Conservation (phyloP, 2,797 vertebrate species). For the Typhlichthys subterraneus region DNA sequence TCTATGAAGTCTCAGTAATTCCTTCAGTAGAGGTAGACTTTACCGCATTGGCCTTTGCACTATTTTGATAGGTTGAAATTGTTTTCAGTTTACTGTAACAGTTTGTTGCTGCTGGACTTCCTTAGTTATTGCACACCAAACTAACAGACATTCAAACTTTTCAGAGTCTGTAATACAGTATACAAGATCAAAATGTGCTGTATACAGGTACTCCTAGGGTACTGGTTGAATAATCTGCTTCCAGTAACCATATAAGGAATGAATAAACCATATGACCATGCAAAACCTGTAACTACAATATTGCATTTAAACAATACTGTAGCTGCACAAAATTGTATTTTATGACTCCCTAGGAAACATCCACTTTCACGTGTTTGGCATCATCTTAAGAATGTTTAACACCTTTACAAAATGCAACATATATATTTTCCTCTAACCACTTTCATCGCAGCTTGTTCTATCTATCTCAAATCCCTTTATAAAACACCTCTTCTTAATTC, state of each 20-base stretch:
- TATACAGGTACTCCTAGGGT: neutral
- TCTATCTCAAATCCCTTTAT: neutral
- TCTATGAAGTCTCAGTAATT: constrained; percentile 16
- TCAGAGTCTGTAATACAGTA: neutral
- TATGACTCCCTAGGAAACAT: too few relatives aligned
- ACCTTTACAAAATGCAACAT: too few relatives aligned
- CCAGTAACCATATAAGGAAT: neutral
- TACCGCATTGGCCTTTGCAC: constrained; percentile 1
- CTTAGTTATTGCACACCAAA: neutral
- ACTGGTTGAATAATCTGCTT: neutral
- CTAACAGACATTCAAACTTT: neutral
- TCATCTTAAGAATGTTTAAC: too few relatives aligned
- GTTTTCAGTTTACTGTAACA: neutral
- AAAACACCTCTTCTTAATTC: neutral
- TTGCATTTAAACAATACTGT: too few relatives aligned
- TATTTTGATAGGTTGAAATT: neutral
- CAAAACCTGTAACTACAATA: too few relatives aligned
- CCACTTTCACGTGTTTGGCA: too few relatives aligned
- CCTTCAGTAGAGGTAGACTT: constrained; percentile 7
- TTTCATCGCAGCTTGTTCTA: too few relatives aligned
- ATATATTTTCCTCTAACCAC: too few relatives aligned
- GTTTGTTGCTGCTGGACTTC: neutral
- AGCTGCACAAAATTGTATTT: too few relatives aligned
- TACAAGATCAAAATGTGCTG: neutral
- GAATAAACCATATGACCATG: neutral